These are phyloP conservation scores for Sceliomorpha sp. DNA, from an alignment of 2,888 invertebrate genomes.

Conservation along the genomic window DNA sequence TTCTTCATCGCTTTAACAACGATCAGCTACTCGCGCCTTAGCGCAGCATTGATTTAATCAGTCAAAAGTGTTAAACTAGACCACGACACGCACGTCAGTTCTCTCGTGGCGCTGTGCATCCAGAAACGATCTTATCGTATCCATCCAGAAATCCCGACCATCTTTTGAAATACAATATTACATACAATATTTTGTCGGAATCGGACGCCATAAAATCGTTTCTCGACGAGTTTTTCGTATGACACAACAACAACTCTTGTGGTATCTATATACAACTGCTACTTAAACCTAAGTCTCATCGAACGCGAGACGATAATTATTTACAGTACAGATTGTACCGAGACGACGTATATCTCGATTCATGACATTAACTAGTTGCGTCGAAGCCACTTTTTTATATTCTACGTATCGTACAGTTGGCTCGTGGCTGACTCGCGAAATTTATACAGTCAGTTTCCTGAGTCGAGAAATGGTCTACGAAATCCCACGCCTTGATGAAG, in stretches of 20 bases:
- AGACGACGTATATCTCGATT: slow-evolving; percentile 23
- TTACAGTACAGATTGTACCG: slow-evolving; percentile 34
- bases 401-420: slow-evolving; percentile 40
- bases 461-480: slow-evolving; percentile 42
- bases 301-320: slow-evolving; percentile 25
- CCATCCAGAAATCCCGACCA: slow-evolving; percentile 6
- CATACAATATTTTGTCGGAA: slow-evolving; percentile 23
- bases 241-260: slow-evolving; percentile 38
- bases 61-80: slow-evolving; percentile 44
- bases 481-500: slow-evolving; percentile 14
- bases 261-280: slow-evolving; percentile 48
- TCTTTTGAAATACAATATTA: slow-evolving; percentile 32
- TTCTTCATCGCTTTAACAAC: slow-evolving; percentile 20
- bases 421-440: slow-evolving; percentile 42
- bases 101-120: slow-evolving; percentile 35
- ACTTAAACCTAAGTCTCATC: slow-evolving; percentile 31
- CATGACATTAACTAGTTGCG: slow-evolving; percentile 29
- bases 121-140: slow-evolving; percentile 16
- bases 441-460: slow-evolving; percentile 43
- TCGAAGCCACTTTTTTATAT: slow-evolving; percentile 35
- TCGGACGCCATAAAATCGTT: slow-evolving; percentile 9
- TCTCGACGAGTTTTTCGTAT: slow-evolving; percentile 22
- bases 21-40: slow-evolving; percentile 16
- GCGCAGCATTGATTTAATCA: slow-evolving; percentile 16
- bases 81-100: slow-evolving; percentile 51